phyloP scores from a whole-genome alignment of 2,888 invertebrate species.

The Melipona bicolor region DNA sequence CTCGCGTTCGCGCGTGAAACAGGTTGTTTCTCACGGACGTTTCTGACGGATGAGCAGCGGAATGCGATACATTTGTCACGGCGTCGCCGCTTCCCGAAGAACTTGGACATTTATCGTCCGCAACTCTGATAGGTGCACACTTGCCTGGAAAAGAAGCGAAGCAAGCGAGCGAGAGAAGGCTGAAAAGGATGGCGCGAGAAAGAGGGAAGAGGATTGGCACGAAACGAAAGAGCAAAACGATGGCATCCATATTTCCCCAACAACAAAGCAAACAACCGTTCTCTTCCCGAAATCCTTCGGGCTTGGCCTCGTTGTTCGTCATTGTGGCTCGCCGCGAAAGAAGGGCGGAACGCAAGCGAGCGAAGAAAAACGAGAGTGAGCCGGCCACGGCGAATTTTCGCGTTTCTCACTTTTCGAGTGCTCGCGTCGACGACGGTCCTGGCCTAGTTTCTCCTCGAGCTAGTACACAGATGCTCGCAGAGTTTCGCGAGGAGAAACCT shows the following conservation, averaged over 20 bases:
- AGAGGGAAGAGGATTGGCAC: not conserved
- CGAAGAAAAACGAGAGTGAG: conserved; percentile 24
- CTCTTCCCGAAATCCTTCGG: conserved; percentile 37
- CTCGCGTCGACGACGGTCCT: conserved; percentile 26
- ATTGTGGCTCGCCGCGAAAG: conserved; percentile 56
- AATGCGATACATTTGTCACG: conserved; percentile 63
- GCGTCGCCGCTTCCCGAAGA: conserved; percentile 22
- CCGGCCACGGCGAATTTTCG: conserved; percentile 36
- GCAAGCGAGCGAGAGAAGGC: not conserved
- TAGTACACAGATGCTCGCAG: not conserved
- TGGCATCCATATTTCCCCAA: conserved; percentile 41
- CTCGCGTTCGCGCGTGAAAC: conserved; percentile 31
- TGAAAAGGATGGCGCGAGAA: not conserved
- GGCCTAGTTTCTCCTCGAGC: conserved; percentile 43
- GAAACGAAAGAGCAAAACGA: conserved; percentile 32
- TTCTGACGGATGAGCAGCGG: conserved; percentile 47
- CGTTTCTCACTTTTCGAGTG: conserved; percentile 44
- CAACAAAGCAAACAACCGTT: conserved; percentile 56
- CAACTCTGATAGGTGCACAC: conserved; percentile 20
- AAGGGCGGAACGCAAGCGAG: conserved; percentile 21
- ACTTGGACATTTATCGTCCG: conserved; percentile 64
- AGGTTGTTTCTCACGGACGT: conserved; percentile 59
- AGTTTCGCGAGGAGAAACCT: conserved; percentile 4
- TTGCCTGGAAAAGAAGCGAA: conserved; percentile 30
- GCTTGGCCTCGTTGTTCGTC: conserved; percentile 59